A percentile compares a stretch with the other conserved stretches of the same genome.
phyloP scores from a whole-genome alignment of 2,888 invertebrate genomes.

The Melanargia galathea region DNA sequence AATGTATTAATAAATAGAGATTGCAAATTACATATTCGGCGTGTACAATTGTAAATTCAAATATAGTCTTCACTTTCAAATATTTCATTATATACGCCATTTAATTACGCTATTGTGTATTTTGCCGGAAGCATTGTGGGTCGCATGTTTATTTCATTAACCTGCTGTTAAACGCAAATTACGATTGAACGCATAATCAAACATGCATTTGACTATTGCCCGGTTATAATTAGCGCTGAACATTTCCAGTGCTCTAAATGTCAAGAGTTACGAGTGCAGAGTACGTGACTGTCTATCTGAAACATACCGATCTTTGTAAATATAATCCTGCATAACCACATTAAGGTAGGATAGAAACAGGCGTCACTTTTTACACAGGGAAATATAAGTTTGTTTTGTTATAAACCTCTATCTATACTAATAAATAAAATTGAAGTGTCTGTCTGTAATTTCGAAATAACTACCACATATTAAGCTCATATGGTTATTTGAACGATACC shows the following conservation, averaged over 20 bases:
- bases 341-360: background rate
- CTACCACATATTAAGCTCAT: too few relatives aligned
- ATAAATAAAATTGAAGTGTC: too few relatives aligned
- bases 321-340: background rate
- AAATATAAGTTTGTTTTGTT: too few relatives aligned
- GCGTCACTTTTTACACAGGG: background rate
- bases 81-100: background rate
- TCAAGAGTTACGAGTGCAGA: conserved; percentile 25
- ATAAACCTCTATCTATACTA: too few relatives aligned
- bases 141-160: conserved; percentile 15
- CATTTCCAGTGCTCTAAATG: conserved; percentile 35
- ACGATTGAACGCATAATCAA: conserved; percentile 7
- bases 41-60: background rate
- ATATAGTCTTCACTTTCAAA: background rate
- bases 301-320: conserved; percentile 2
- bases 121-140: background rate
- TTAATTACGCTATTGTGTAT: background rate
- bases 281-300: background rate
- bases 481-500: too few relatives aligned
- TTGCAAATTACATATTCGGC: too few relatives aligned
- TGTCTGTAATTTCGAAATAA: too few relatives aligned
- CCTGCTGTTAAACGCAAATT: conserved; percentile 10
- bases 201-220: conserved; percentile 17
- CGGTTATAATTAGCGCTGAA: conserved; percentile 30
- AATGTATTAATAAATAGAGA: too few relatives aligned